These are phyloP conservation scores for Lepetodrilus schrolli DNA, from an alignment of 2,888 invertebrate genomes.

Conservation along the genomic window DNA sequence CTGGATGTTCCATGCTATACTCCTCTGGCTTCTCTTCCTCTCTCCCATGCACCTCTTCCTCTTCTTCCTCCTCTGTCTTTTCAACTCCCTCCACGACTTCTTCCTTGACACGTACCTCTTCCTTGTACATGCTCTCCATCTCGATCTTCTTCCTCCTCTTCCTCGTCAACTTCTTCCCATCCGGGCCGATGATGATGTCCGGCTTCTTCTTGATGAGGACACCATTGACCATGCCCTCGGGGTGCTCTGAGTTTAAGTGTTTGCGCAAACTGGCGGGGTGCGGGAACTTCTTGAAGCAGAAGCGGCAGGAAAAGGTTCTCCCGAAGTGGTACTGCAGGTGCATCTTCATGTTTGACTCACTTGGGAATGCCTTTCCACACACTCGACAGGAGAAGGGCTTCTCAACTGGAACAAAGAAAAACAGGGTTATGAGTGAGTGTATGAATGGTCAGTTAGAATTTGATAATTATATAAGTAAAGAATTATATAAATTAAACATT, in stretches of 20 bases:
- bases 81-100: constrained; percentile 17
- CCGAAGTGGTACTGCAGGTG: constrained; percentile 71
- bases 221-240: constrained; percentile 22
- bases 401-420: constrained; percentile 57
- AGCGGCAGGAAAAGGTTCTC: constrained; percentile 56
- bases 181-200: constrained; percentile 1
- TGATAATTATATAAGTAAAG: too few relatives aligned
- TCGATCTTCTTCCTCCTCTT: background rate
- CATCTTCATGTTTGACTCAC: constrained; percentile 71
- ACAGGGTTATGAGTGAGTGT: too few relatives aligned
- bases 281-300: constrained; percentile 39
- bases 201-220: constrained; percentile 14
- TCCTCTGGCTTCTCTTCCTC: background rate
- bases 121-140: background rate
- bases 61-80: constrained; percentile 28
- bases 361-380: constrained; percentile 74
- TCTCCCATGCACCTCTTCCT: background rate
- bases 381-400: constrained; percentile 63
- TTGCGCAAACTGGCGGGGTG: constrained; percentile 19
- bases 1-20: background rate
- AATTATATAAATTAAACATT: too few relatives aligned
- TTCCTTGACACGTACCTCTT: constrained; percentile 22
- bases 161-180: background rate
- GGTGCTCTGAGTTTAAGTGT: constrained; percentile 11
- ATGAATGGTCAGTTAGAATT: too few relatives aligned